A percentile compares a stretch with the other conserved stretches of the same genome.
phyloP scores from a whole-genome alignment of 64 coral and sea anemone genomes.

The Trachythela sp. region DNA sequence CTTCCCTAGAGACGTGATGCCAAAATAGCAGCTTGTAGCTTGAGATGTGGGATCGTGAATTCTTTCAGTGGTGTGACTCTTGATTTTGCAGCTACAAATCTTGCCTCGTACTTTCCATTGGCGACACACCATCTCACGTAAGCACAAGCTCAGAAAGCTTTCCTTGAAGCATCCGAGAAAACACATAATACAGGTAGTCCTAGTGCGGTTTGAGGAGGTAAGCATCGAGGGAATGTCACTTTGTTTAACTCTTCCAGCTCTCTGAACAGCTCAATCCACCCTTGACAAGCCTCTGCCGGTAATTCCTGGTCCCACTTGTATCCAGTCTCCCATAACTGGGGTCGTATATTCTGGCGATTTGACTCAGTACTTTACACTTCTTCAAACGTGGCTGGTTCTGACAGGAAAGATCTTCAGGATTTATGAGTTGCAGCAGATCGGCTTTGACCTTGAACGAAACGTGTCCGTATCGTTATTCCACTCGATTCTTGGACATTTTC shows the following conservation, averaged over 20 bases:
- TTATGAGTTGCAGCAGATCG: background rate
- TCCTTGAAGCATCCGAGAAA: constrained; percentile 27
- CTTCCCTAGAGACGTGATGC: constrained; percentile 34
- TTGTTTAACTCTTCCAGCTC: constrained; percentile 30
- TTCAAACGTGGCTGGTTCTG: background rate
- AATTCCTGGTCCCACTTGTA: constrained; percentile 37
- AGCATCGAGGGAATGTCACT: constrained; percentile 27
- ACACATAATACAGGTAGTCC: background rate
- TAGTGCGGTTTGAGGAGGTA: background rate
- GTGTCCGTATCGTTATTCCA: constrained; percentile 34
- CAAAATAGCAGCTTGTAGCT: background rate
- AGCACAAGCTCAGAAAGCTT: constrained; percentile 25
- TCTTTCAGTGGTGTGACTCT: background rate
- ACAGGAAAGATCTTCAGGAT: background rate
- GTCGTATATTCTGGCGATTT: background rate
- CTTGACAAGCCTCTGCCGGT: constrained; percentile 12
- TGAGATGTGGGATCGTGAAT: background rate
- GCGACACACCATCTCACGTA: background rate
- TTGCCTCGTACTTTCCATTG: background rate
- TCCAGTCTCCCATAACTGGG: constrained; percentile 18
- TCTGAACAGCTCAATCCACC: constrained; percentile 22
- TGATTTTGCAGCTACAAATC: constrained; percentile 24
- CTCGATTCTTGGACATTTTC: constrained; percentile 15
- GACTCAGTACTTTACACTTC: constrained; percentile 19
- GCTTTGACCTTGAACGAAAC: constrained; percentile 28